Conservation (phyloP, 2,888 invertebrate genomes). For the Drosophila monieri region DNA sequence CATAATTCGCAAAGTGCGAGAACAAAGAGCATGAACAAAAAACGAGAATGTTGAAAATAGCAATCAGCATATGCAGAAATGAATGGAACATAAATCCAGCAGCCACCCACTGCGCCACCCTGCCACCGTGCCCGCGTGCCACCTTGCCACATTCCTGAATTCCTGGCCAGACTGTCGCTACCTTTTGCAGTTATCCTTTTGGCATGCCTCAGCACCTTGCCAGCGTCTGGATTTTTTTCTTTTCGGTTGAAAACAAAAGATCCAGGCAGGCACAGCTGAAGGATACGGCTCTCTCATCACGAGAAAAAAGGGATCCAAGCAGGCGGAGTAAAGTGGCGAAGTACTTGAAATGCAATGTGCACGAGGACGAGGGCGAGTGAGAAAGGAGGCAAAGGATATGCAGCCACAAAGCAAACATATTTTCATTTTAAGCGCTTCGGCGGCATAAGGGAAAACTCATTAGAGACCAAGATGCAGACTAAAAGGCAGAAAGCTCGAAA, state of each 20-base stretch:
- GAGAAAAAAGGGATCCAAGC: slow-evolving; percentile 37
- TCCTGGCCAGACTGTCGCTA: slow-evolving; percentile 15
- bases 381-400: slow-evolving; percentile 20
- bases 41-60: slow-evolving; percentile 52
- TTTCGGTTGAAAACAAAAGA: slow-evolving; percentile 27
- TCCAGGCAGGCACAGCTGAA: slow-evolving; percentile 33
- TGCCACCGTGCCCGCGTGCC: background rate
- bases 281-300: slow-evolving; percentile 46
- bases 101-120: background rate
- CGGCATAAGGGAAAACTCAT: slow-evolving; percentile 69
- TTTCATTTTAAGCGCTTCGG: slow-evolving; percentile 65
- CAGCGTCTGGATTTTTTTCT: slow-evolving; percentile 1
- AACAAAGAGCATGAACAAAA: slow-evolving; percentile 23
- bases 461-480: slow-evolving; percentile 59
- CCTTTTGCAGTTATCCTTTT: slow-evolving; percentile 47
- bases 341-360: slow-evolving; percentile 64
- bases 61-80: slow-evolving; percentile 71
- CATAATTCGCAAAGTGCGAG: slow-evolving; percentile 28
- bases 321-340: slow-evolving; percentile 51
- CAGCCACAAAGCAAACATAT: slow-evolving; percentile 69
- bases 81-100: slow-evolving; percentile 54
- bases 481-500: slow-evolving; percentile 23
- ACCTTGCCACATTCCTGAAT: background rate
- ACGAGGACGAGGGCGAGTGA: slow-evolving; percentile 5
- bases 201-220: slow-evolving; percentile 61